Conservation (phyloP, 2,113 vertebrate species). For the Anser brachyrhynchus region DNA sequence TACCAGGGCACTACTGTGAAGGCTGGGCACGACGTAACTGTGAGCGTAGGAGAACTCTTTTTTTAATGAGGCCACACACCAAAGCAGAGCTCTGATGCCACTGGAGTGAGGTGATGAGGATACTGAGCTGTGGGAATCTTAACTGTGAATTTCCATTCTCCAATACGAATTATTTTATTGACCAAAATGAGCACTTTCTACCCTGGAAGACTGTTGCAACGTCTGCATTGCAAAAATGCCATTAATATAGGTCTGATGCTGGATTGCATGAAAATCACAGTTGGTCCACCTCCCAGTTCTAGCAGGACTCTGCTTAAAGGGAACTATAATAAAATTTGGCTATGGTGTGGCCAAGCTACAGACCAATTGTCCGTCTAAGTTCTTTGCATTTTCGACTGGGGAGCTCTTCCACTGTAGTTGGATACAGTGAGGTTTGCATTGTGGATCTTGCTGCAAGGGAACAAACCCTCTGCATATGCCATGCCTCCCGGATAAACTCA, state of each 20-base stretch:
- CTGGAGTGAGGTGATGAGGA: background rate
- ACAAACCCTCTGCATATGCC: background rate
- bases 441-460: background rate
- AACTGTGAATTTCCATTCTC: background rate
- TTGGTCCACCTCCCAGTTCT: background rate
- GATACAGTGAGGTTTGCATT: background rate
- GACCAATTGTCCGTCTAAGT: background rate
- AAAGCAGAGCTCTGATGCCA: background rate
- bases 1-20: background rate
- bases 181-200: background rate
- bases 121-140: background rate
- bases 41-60: background rate
- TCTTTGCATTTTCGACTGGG: background rate
- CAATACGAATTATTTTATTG: background rate
- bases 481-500: background rate
- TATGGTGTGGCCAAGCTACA: background rate
- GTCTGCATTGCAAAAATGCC: background rate
- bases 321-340: background rate
- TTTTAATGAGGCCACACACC: background rate
- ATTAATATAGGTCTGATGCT: background rate
- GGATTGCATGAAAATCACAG: background rate
- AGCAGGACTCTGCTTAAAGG: background rate
- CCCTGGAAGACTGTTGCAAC: background rate
- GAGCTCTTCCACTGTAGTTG: background rate
- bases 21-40: background rate